A percentile compares a stretch with the other conserved stretches of the same genome.
These are phyloP conservation scores for Larimichthys polyactis DNA, from an alignment of 2,113 vertebrate species.

Conservation along the genomic window DNA sequence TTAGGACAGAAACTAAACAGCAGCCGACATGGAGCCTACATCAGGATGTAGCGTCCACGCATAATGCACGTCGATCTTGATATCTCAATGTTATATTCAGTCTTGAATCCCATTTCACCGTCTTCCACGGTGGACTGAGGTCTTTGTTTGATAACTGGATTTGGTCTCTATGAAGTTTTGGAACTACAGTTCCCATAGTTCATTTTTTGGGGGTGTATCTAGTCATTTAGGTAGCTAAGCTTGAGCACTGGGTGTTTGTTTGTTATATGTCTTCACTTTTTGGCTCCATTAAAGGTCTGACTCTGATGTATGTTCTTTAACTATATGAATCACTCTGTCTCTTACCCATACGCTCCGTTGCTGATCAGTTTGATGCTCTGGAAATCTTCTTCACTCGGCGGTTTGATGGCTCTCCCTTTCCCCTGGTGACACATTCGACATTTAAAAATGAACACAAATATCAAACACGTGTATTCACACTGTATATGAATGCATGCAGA, in stretches of 20 bases:
- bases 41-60: no score
- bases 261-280: no score
- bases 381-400: constrained; percentile 92
- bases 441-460: background rate
- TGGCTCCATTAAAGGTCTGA: no score
- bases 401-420: constrained; percentile 88
- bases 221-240: no score
- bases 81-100: background rate
- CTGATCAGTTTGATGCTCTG: constrained; percentile 97
- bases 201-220: background rate
- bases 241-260: no score
- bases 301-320: no score
- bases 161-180: background rate
- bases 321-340: no score
- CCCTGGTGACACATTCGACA: constrained; percentile 69
- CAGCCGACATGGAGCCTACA: no score
- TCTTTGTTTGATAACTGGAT: background rate
- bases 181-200: no score
- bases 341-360: constrained; percentile 95
- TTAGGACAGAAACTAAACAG: no score
- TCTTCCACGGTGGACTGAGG: background rate
- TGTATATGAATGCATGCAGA: background rate
- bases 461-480: background rate
- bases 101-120: no score
- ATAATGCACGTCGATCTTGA: background rate